These are phyloP conservation scores for Agrotis ipsilon DNA, from an alignment of 2,888 invertebrate genomes.

Conservation along the genomic window DNA sequence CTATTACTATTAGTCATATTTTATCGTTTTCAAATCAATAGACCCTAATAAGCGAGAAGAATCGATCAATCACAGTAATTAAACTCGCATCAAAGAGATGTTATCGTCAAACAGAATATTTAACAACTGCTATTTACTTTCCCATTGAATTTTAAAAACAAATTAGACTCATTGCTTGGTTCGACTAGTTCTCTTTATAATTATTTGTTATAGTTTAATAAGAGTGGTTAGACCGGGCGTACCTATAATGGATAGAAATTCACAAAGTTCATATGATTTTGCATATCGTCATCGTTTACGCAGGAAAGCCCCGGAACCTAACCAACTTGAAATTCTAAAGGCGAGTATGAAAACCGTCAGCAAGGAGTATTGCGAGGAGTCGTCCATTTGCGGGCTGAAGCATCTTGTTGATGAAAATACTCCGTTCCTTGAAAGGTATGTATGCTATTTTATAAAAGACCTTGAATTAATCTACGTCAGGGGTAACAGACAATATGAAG, in stretches of 20 bases:
- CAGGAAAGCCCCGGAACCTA: conserved; percentile 63
- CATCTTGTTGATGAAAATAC: conserved; percentile 84
- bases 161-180: conserved; percentile 40
- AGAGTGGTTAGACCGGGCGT: neutral
- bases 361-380: conserved; percentile 86
- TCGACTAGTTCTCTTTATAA: neutral
- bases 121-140: conserved; percentile 77
- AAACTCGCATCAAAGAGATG: conserved; percentile 80
- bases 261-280: conserved; percentile 48
- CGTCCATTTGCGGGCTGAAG: conserved; percentile 87
- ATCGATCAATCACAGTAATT: conserved; percentile 86
- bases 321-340: conserved; percentile 73
- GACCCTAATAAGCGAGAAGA: conserved; percentile 71
- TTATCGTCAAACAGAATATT: conserved; percentile 86
- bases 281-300: conserved; percentile 52
- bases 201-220: conserved; percentile 2
- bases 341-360: conserved; percentile 79
- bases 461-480: too few species aligned
- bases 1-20: conserved; percentile 42
- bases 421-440: conserved; percentile 83
- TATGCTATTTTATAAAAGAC: neutral
- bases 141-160: conserved; percentile 39
- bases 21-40: conserved; percentile 60
- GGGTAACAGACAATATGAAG: too few species aligned
- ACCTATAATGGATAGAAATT: conserved; percentile 41